Base-by-base conservation (phyloP, 2,888 invertebrate genomes). In the Coremacera marginata region DNA sequence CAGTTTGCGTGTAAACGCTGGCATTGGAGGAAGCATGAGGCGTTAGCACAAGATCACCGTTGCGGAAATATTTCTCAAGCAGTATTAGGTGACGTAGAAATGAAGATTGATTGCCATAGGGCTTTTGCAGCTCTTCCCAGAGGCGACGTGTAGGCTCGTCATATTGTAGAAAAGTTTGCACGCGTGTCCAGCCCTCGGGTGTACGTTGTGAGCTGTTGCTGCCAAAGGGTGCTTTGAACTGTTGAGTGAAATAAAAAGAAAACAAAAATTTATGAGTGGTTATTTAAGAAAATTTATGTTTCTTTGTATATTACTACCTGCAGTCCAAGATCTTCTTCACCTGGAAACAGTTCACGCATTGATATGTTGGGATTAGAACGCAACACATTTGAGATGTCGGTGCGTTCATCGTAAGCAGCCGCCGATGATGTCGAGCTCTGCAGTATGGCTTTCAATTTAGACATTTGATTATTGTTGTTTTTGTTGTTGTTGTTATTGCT, bases 41-140 rank as follows among this genome's bases (percentile, higher is more conserved):
- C 0, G 95, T 92, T 16, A 96, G 86, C 0, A 95, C 91, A 68
- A 96, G 88, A 84, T 96, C 95, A 0, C 96, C 96, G 80, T 93
- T 94, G 76, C 96, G 91, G 86, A 94, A 95, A 88, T 95, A 95
- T 86, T 96, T 96, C 82, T 96, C 96, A 80, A 96, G 86, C 7
- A 96, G 89, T 71, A 96, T 93, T 52, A 96, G 89, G 88, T 96
- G 96, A 8, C 95, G 91, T 1, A 96, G 89, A 85, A 96, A 96
- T 81, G 95, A 95, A 62, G 95, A 95, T 84, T 95, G 95, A 87
- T 95, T 96, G 3, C 96, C 96, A 83, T 96, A 96, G 0, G 96
- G 96, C 85, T 95, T 93, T 85, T 96, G 95, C 55, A 96, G 87
- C 82, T 95, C 94, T 79, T 94, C 93, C 95, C 95, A 96, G 3